Evolutionary conservation across 64 coral and sea anemone genomes (phyloP).

Genomic region (Dendrophyllia cribrosa): DNA sequence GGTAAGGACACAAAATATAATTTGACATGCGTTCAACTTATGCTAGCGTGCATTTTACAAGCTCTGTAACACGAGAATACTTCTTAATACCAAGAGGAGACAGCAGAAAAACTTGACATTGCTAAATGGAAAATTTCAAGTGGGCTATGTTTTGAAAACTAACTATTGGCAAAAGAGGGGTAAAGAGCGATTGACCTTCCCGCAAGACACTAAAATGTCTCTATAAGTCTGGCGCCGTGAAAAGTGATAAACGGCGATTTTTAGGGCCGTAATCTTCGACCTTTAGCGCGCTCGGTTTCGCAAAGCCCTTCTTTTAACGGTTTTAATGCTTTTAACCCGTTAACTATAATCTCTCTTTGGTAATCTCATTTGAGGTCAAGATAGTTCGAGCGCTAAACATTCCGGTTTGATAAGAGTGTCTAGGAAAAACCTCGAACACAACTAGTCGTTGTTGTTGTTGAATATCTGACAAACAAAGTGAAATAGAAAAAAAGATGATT

Average conservation of each 20-base stretch:
- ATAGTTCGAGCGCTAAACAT: slow-evolving; percentile 22
- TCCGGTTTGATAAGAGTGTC: slow-evolving; percentile 9
- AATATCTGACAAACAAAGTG: not conserved
- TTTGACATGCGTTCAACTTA: not conserved
- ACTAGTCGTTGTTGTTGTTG: not conserved
- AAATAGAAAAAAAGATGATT: not conserved
- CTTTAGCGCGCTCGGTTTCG: not conserved
- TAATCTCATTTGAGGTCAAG: slow-evolving; percentile 57
- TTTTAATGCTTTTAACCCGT: slow-evolving; percentile 1
- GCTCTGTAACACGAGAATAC: slow-evolving; percentile 31
- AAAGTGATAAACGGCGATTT: slow-evolving; percentile 37
- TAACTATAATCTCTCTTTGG: slow-evolving; percentile 30
- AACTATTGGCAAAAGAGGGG: not conserved
- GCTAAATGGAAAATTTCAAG: slow-evolving; percentile 9
- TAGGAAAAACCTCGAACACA: not conserved
- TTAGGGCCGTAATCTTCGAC: slow-evolving; percentile 31
- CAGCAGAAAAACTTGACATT: not conserved
- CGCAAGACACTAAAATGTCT: not conserved
- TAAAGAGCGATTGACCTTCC: not conserved
- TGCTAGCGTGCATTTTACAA: slow-evolving; percentile 9
- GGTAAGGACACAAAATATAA: not conserved
- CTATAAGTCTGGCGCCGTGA: not conserved
- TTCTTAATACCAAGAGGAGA: not conserved
- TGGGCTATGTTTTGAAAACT: slow-evolving; percentile 3
- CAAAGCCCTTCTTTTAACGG: slow-evolving; percentile 33